Base-by-base conservation (phyloP, 2,888 invertebrate species). In the Oxycera nigricornis region DNA sequence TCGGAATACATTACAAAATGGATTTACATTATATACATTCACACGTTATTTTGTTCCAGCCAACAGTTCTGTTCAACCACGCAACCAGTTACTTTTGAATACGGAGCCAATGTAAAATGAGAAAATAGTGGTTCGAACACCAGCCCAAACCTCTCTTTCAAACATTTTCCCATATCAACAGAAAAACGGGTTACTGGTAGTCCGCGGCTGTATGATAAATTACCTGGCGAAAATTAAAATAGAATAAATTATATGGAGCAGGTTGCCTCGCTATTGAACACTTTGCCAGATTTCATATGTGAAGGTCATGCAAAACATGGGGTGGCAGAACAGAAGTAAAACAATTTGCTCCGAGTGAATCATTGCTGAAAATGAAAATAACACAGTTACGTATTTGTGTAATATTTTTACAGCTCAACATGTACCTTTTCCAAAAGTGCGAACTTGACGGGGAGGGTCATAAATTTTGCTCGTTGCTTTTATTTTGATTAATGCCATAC, bases 181-280 rank as follows among this genome's bases (percentile, higher is more conserved):
- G 59, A 35, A 28, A 72, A 59, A 72, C 55, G 72, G 72, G 72
- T 72, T 72, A 57, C 35, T 41, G 59, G 26, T 28, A 59, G 57
- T 72, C 59, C 55, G 59, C 61, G 41, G 61, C 59, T 50, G 61
- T 41, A 61, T 59, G 73, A 73, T 73, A 73, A 73, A 73, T 73
- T 73, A 73, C 73, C 73, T 30, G 50, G 50, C 31, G 41, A 75
- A 79, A 79, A 79, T 79, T 79, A 79, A 80, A 79, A 78, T 75
- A 77, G 76, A 77, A 79, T 78, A 78, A 79, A 79, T 79, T 78
- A 79, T 78, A 78, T 22, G 22, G 55, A 17, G 55, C 11, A 14
- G n/a, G 31, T 39, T 41, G 3, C 14, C 14, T 65, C 30, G 9
- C 41, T 39, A 65, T 11, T 24, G 65, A 22, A 9, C 20, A 2